These are phyloP conservation scores for Syrmaticus mikado DNA, from an alignment of 2,113 vertebrate genomes.

Conservation along the genomic window DNA sequence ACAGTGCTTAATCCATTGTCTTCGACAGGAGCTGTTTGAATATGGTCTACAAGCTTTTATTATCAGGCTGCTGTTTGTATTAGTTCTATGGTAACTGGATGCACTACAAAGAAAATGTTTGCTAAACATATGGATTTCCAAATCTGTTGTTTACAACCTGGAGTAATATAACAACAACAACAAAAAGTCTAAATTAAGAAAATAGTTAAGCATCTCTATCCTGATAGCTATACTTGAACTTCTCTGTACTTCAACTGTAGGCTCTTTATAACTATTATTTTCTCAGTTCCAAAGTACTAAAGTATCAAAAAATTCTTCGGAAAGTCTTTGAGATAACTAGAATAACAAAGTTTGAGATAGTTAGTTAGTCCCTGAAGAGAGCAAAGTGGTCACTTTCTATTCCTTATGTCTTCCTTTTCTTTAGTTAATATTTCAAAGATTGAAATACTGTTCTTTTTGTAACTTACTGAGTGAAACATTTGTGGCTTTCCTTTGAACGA, in stretches of 20 bases:
- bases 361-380: slow-evolving; percentile 49
- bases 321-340: slow-evolving; percentile 24
- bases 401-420: slow-evolving; percentile 22
- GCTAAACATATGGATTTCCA: background rate
- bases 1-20: background rate
- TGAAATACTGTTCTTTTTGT: slow-evolving; percentile 27
- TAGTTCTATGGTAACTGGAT: background rate
- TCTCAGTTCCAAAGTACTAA: slow-evolving; percentile 7
- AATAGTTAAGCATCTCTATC: background rate
- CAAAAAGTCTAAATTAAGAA: background rate
- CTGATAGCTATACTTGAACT: background rate
- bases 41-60: background rate
- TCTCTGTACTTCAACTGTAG: background rate
- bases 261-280: background rate
- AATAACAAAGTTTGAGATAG: slow-evolving; percentile 42
- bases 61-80: background rate
- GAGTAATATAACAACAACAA: background rate
- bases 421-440: slow-evolving; percentile 39
- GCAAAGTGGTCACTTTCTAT: slow-evolving; percentile 26
- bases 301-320: slow-evolving; percentile 13
- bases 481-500: slow-evolving; percentile 35
- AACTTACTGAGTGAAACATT: slow-evolving; percentile 37
- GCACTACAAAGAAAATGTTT: background rate
- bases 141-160: background rate
- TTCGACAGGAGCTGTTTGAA: background rate